These are phyloP conservation scores for Coreius guichenoti DNA, from an alignment of 2,797 vertebrate genomes.

Conservation along the genomic window DNA sequence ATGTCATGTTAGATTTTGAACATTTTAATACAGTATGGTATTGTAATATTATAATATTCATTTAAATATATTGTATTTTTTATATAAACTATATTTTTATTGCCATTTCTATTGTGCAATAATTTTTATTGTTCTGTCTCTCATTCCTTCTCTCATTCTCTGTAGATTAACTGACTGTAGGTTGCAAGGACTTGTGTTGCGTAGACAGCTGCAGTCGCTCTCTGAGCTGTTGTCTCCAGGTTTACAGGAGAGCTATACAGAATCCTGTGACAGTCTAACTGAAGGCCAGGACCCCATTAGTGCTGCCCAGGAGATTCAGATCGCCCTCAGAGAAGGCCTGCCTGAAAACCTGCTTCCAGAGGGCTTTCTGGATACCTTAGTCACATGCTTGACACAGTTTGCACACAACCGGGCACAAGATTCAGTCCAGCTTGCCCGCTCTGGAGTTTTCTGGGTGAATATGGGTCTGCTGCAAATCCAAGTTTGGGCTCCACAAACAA, in stretches of 20 bases:
- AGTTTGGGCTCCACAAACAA: slow-evolving; percentile 91
- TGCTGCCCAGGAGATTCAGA: slow-evolving; percentile 84
- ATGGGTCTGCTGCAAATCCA: slow-evolving; percentile 93
- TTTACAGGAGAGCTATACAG: slow-evolving; percentile 83
- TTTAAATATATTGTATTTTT: neutral
- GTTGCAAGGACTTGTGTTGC: slow-evolving; percentile 86
- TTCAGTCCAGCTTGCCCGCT: slow-evolving; percentile 73
- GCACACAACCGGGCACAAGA: slow-evolving; percentile 74
- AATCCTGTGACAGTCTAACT: slow-evolving; percentile 84
- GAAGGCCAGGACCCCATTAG: slow-evolving; percentile 74
- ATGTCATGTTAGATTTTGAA: neutral
- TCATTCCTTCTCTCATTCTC: slow-evolving; percentile 2
- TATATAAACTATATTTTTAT: neutral
- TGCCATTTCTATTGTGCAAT: neutral
- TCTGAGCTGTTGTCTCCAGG: slow-evolving; percentile 83
- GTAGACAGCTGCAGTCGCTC: slow-evolving; percentile 85
- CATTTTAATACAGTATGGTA: neutral
- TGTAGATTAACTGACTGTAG: slow-evolving; percentile 81
- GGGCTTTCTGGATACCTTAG: slow-evolving; percentile 82
- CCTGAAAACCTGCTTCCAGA: slow-evolving; percentile 82
- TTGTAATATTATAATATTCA: neutral
- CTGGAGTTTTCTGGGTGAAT: slow-evolving; percentile 92
- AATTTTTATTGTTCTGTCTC: neutral
- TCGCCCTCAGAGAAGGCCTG: slow-evolving; percentile 79
- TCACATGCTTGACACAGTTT: slow-evolving; percentile 87